Evolutionary conservation across 2,797 vertebrate genomes (phyloP).

Genomic region (Acanthurus lineatus): DNA sequence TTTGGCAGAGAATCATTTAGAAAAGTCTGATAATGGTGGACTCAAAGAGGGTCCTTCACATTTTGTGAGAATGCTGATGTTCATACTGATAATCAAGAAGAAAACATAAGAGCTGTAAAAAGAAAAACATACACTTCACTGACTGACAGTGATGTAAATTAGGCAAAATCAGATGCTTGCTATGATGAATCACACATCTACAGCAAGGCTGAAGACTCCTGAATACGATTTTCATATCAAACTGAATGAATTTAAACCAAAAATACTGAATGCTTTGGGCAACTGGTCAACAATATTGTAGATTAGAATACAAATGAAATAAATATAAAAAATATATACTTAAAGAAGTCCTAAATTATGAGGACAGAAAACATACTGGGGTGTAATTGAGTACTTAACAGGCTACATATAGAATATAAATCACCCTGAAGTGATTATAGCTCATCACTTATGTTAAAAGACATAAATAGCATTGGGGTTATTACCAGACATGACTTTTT

Average conservation of each 20-base stretch:
- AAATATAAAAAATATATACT: neutral
- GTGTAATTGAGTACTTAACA: neutral
- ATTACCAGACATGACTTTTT: no score
- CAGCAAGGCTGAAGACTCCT: neutral
- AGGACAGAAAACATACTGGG: conserved; percentile 1
- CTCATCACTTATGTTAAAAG: neutral
- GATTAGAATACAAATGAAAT: neutral
- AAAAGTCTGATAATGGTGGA: neutral
- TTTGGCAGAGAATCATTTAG: neutral
- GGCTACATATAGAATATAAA: neutral
- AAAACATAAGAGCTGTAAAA: neutral
- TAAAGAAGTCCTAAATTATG: neutral
- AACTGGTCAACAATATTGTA: neutral
- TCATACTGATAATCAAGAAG: neutral
- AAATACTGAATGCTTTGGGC: conserved; percentile 3
- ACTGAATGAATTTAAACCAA: neutral
- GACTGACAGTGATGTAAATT: no score
- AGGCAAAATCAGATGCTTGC: neutral
- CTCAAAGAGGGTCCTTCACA: neutral
- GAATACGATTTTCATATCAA: neutral
- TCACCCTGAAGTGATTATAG: neutral
- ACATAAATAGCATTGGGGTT: neutral
- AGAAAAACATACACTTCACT: neutral
- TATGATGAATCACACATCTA: neutral
- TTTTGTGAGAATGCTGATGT: neutral